Evolutionary conservation across 2,888 invertebrate genomes (phyloP).

Genomic region (Taphrorychus bicolor): DNA sequence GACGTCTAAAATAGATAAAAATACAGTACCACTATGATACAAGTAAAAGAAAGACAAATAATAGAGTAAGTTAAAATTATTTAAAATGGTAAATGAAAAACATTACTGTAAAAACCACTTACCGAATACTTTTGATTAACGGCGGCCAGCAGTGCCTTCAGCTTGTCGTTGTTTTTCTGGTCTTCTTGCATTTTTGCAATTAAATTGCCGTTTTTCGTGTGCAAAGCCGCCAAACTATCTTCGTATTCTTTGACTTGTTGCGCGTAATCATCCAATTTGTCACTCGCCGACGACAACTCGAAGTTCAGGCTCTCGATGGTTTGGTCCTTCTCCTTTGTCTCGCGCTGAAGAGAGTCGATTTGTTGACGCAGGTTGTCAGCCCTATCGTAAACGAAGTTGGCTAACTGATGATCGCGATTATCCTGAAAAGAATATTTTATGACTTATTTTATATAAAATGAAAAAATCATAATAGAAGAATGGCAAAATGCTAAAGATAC

Average conservation of each 20-base stretch:
- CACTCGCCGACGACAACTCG: constrained; percentile 45
- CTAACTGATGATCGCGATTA: constrained; percentile 20
- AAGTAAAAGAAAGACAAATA: neutral
- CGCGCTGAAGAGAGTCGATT: constrained; percentile 38
- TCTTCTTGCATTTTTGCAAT: constrained; percentile 44
- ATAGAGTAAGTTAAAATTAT: too few species aligned
- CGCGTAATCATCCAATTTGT: constrained; percentile 40
- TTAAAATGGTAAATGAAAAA: too few species aligned
- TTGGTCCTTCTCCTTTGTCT: constrained; percentile 46
- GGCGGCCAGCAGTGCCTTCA: constrained; percentile 43
- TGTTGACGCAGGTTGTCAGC: constrained; percentile 21
- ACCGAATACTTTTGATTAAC: constrained; percentile 44
- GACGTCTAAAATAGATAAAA: constrained; percentile 12
- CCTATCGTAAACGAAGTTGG: constrained; percentile 39
- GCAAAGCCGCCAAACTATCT: constrained; percentile 39
- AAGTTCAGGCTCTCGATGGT: constrained; percentile 44
- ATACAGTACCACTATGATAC: too few species aligned
- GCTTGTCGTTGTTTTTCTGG: constrained; percentile 43
- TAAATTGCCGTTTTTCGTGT: constrained; percentile 43
- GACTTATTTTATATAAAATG: too few species aligned
- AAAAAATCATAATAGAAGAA: too few species aligned
- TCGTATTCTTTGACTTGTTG: constrained; percentile 45
- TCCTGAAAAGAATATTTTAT: too few species aligned
- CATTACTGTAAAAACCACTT: too few species aligned
- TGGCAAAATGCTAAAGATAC: too few species aligned